Base-by-base conservation (phyloP, 2,113 vertebrate species). In the Dasyornis broadbenti region DNA sequence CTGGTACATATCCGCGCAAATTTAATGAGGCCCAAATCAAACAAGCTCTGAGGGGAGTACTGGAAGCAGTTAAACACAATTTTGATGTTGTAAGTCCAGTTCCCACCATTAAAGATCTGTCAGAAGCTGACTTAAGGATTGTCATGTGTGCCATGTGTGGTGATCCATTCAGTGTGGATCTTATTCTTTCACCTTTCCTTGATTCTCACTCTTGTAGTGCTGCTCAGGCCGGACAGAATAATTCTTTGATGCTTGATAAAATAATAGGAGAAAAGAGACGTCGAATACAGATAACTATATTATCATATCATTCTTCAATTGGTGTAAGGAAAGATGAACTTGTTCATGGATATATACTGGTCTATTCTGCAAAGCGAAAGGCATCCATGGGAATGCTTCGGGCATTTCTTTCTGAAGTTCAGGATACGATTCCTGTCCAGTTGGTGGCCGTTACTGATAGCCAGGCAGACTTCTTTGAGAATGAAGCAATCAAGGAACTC, bases 121-220 rank as follows among this genome's bases (percentile, higher is more conserved):
- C 99, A 11, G 99, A 99, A 98, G 99, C 98, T 7, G 99, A 99
- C 94, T 97, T 99, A 50, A 98, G 99, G 92, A 99, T 99, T 57
- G 99, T 99, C 47, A 99, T 99, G 99, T 99, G 99, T 94, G 99
- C 99, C 87, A 99, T 99, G 99, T 99, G 99, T 97, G 99, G 99
- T 63, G 99, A 99, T 97, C 99, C 99, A 0, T 99, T 99, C 94
- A 99, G 99, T 37, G 99, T 99, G 63, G 99, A 99, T 97, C 99
- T 99, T 95, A 99, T 99, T 97, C 99, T 99, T 95, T 99, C 99
- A 56, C 99, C 99, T 7, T 99, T 99, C 96, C 97, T 99, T 28
- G 99, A 99, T 83, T 99, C 99, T 13, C 99, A 99, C 65, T 99
- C 98, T 91, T 99, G 99, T 69, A 99, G 99, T 35, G 99, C 99